A percentile compares a stretch with the other conserved stretches of the same genome.
phyloP scores from a whole-genome alignment of 1,140 invertebrate species.

The Steinernema khuongi region DNA sequence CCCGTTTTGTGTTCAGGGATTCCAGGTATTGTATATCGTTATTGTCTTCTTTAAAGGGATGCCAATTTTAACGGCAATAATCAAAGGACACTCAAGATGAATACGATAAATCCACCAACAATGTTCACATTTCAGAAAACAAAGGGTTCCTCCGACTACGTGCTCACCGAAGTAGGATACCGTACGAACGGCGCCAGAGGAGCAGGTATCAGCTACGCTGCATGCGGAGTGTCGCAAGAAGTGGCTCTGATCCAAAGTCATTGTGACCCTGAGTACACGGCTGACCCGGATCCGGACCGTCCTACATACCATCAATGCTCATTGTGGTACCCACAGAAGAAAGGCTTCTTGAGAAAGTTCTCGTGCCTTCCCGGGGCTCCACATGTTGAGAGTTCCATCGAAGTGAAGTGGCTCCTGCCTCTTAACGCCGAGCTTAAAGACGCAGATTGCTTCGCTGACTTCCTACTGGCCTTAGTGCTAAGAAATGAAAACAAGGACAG shows the following conservation, averaged over 20 bases:
- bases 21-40: background rate
- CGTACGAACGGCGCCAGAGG: background rate
- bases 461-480: background rate
- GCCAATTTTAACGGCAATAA: too few species aligned
- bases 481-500: background rate
- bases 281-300: background rate
- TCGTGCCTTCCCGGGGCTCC: background rate
- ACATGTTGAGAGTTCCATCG: background rate
- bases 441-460: background rate
- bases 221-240: background rate
- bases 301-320: background rate
- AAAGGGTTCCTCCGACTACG: background rate
- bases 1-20: background rate
- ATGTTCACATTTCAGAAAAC: slow-evolving; percentile 6
- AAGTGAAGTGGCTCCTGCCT: background rate
- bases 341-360: background rate
- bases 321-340: background rate
- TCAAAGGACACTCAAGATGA: too few species aligned
- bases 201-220: background rate
- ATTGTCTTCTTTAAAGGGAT: too few species aligned
- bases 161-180: background rate
- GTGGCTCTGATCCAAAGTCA: background rate
- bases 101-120: too few species aligned
- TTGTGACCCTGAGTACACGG: background rate
- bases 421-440: background rate